Conservation (phyloP, 64 coral and sea anemone species). For the Dendronephthya gigantea region DNA sequence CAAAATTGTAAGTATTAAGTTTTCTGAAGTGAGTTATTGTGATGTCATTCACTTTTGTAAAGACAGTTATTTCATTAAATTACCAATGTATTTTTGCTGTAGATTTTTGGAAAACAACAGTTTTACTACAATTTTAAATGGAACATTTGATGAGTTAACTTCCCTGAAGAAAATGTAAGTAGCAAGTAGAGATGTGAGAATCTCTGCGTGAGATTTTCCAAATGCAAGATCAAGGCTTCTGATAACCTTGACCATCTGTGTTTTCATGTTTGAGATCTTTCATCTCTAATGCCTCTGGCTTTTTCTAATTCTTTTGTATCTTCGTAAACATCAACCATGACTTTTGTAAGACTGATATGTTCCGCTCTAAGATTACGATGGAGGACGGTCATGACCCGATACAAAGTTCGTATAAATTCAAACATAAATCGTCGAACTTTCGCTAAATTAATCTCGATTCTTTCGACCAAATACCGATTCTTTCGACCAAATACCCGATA, state of each 20-base stretch:
- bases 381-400: neutral
- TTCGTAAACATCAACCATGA: neutral
- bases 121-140: neutral
- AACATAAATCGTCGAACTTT: neutral
- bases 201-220: neutral
- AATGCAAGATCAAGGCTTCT: neutral
- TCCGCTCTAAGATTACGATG: neutral
- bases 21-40: too few relatives aligned
- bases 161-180: neutral
- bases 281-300: neutral
- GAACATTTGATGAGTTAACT: neutral
- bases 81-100: neutral
- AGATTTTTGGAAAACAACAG: neutral
- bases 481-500: neutral
- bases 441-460: neutral
- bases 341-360: neutral
- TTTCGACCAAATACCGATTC: too few relatives aligned
- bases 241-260: neutral
- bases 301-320: neutral
- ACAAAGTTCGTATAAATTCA: neutral
- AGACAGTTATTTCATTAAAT: too few relatives aligned
- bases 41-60: too few relatives aligned
- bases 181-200: neutral
- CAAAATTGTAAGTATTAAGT: neutral
- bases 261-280: neutral